These are phyloP conservation scores for Poecile montanus DNA, from an alignment of 2,797 vertebrate species.

Conservation along the genomic window DNA sequence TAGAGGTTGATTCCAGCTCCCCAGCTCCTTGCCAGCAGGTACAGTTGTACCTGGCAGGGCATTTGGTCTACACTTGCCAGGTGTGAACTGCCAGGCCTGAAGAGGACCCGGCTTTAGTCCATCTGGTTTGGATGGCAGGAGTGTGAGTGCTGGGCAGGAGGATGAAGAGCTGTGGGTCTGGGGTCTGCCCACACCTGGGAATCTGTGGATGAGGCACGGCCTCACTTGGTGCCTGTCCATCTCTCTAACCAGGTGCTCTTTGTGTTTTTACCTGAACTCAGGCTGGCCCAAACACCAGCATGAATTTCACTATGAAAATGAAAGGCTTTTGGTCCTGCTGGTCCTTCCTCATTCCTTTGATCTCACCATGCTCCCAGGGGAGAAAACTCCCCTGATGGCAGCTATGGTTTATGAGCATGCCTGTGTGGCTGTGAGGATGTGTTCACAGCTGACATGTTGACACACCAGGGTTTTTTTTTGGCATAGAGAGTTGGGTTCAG, in stretches of 20 bases:
- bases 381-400: neutral
- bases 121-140: neutral
- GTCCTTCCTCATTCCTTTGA: neutral
- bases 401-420: neutral
- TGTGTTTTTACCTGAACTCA: neutral
- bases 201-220: accelerated
- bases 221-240: neutral
- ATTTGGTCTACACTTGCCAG: neutral
- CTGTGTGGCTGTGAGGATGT: neutral
- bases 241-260: neutral
- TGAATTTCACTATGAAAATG: neutral
- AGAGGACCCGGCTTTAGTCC: neutral
- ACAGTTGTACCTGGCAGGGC: neutral
- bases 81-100: neutral
- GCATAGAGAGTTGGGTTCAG: neutral
- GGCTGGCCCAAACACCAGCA: neutral
- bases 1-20: neutral
- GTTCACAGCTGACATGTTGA: neutral
- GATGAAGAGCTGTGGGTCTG: neutral
- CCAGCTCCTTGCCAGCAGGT: neutral
- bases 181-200: neutral
- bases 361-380: neutral
- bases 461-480: neutral
- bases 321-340: neutral
- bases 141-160: neutral